Conservation (phyloP, 2,888 invertebrate genomes). For the Eubasilissa splendida region DNA sequence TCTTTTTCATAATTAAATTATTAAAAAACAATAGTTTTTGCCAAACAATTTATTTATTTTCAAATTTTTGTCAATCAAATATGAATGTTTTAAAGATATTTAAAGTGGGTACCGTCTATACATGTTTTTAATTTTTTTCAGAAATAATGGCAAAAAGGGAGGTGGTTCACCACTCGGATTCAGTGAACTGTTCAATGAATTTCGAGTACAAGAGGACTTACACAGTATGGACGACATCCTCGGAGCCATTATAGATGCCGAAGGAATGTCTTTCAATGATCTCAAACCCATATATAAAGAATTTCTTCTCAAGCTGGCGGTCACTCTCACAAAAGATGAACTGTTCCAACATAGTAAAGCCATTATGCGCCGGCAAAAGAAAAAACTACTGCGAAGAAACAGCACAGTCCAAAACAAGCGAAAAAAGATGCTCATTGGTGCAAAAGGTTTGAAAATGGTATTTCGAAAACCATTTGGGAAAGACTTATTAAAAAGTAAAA, state of each 20-base stretch:
- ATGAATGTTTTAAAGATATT: no score
- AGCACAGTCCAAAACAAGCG: constrained; percentile 74
- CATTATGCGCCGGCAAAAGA: constrained; percentile 89
- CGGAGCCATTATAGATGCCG: constrained; percentile 90
- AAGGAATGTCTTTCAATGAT: constrained; percentile 95
- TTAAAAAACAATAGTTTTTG: no score
- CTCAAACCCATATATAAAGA: constrained; percentile 93
- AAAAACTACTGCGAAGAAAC: constrained; percentile 76
- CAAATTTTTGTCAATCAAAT: no score
- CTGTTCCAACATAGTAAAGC: constrained; percentile 91
- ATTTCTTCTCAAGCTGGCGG: constrained; percentile 88
- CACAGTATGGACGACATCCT: constrained; percentile 91
- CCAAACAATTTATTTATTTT: no score
- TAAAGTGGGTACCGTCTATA: no score
- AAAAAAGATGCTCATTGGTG: constrained; percentile 75
- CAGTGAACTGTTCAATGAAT: constrained; percentile 90
- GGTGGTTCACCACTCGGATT: constrained; percentile 89
- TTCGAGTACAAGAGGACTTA: constrained; percentile 89
- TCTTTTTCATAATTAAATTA: no score
- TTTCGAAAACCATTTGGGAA: constrained; percentile 76
- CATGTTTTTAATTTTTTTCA: constrained; percentile 63
- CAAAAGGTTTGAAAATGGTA: constrained; percentile 75
- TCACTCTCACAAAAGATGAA: constrained; percentile 93
- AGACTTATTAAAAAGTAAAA: constrained; percentile 60
- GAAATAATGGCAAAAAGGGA: constrained; percentile 76